Conservation (phyloP, 2,113 vertebrate genomes). For the Pao palembangensis region DNA sequence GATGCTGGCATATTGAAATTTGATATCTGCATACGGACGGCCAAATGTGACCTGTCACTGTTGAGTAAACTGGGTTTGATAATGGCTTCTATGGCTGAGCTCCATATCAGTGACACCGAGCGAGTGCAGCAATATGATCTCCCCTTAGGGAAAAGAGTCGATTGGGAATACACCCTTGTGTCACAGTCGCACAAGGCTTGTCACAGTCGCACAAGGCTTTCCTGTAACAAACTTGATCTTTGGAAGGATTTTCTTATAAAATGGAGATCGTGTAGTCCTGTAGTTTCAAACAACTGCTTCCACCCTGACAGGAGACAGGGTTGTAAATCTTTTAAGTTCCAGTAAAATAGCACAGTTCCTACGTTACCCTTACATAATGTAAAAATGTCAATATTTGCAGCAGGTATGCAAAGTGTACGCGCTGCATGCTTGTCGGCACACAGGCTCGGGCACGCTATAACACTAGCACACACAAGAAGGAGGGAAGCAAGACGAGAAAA, state of each 20-base stretch:
- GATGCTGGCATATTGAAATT: no score
- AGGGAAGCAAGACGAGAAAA: slow-evolving; percentile 32
- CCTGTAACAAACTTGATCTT: background rate
- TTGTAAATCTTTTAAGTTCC: no score
- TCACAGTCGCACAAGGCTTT: background rate
- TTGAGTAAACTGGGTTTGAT: background rate
- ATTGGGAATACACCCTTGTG: background rate
- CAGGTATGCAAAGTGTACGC: background rate
- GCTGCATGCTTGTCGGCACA: background rate
- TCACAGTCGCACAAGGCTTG: background rate
- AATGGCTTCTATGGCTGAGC: background rate
- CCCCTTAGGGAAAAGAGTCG: background rate
- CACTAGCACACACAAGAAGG: slow-evolving; percentile 12
- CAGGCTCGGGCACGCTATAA: background rate
- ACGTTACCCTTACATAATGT: no score
- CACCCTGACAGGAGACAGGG: no score
- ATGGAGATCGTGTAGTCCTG: no score
- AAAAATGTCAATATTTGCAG: background rate
- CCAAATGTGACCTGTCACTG: no score
- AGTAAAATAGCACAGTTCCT: no score
- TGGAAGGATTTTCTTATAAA: background rate
- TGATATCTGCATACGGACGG: no score
- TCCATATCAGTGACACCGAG: background rate
- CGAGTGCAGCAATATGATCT: background rate
- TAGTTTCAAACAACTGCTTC: no score